phyloP scores from a whole-genome alignment of 2,113 vertebrate species.

The Chionodraco myersi region DNA sequence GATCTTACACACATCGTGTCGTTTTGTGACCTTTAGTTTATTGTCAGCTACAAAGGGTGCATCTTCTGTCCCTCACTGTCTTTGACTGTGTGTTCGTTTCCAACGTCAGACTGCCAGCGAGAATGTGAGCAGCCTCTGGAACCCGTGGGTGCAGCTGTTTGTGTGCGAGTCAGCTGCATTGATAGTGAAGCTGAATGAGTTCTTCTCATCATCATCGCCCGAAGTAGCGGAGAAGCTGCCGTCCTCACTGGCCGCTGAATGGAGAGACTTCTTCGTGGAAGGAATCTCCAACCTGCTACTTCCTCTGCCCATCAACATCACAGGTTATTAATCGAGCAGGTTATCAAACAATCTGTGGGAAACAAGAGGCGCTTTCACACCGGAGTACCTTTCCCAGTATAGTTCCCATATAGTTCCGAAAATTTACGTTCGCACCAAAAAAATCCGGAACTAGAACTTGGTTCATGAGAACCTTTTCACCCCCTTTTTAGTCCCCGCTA shows the following conservation, averaged over 20 bases:
- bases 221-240: constrained; percentile 85
- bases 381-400: neutral
- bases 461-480: too few species aligned
- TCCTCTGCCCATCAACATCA: constrained; percentile 89
- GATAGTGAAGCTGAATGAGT: constrained; percentile 86
- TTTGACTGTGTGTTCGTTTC: neutral
- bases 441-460: too few species aligned
- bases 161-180: constrained; percentile 89
- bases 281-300: constrained; percentile 92
- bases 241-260: constrained; percentile 87
- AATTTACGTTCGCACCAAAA: too few species aligned
- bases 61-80: neutral
- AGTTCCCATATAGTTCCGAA: too few species aligned
- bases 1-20: neutral
- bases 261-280: constrained; percentile 94
- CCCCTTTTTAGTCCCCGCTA: too few species aligned
- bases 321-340: constrained; percentile 78
- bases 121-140: constrained; percentile 83
- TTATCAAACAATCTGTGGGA: neutral
- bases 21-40: neutral
- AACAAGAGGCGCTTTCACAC: too few species aligned
- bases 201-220: constrained; percentile 84
- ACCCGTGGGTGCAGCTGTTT: constrained; percentile 91
- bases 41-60: neutral
- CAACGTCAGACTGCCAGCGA: constrained; percentile 88